Conservation (phyloP, 1,140 invertebrate species). For the Diabrotica virgifera region DNA sequence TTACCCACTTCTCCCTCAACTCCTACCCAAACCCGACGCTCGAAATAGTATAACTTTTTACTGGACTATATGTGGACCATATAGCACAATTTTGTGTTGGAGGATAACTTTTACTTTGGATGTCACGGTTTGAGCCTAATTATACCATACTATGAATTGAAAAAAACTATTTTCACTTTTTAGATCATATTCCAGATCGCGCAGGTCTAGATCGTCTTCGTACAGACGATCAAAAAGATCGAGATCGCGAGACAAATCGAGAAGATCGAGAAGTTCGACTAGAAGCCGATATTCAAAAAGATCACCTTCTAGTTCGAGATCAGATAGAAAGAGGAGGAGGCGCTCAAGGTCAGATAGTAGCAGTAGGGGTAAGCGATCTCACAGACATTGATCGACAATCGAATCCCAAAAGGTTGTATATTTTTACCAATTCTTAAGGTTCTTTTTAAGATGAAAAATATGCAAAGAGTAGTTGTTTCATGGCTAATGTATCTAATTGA, state of each 20-base stretch:
- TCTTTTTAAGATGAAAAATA: constrained; percentile 3
- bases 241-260: constrained; percentile 22
- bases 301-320: constrained; percentile 25
- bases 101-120: too few relatives aligned
- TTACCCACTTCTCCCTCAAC: too few relatives aligned
- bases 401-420: constrained; percentile 30
- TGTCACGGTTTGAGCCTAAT: too few relatives aligned
- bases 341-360: constrained; percentile 35
- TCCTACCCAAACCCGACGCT: too few relatives aligned
- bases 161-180: background rate
- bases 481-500: too few relatives aligned
- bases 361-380: constrained; percentile 44
- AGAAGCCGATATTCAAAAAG: constrained; percentile 22
- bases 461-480: background rate
- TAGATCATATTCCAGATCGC: constrained; percentile 20
- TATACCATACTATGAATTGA: too few relatives aligned
- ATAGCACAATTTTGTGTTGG: too few relatives aligned
- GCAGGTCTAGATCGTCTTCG: constrained; percentile 19
- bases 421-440: constrained; percentile 16
- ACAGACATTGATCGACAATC: constrained; percentile 37
- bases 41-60: too few relatives aligned
- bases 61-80: too few relatives aligned
- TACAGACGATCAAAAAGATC: constrained; percentile 19
- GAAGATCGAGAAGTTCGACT: constrained; percentile 23
- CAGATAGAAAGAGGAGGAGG: constrained; percentile 21